These are phyloP conservation scores for Entomobrya multifasciata DNA, from an alignment of 2,888 invertebrate species.

Conservation along the genomic window DNA sequence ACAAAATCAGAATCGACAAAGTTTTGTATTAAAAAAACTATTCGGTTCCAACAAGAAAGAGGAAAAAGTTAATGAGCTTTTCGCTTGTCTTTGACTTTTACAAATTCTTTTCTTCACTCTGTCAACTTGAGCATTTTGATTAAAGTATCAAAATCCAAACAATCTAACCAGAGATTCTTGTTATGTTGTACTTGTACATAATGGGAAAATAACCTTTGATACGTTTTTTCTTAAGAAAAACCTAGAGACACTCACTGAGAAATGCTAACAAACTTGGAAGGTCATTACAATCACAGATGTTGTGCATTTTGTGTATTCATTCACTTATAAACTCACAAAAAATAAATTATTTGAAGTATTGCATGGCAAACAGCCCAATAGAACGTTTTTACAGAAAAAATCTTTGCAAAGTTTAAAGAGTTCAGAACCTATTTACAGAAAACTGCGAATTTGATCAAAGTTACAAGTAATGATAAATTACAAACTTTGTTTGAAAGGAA, in stretches of 20 bases:
- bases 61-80: slow-evolving; percentile 51
- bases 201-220: neutral
- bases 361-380: slow-evolving; percentile 53
- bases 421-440: neutral
- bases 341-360: too few species aligned
- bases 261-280: slow-evolving; percentile 53
- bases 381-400: slow-evolving; percentile 21
- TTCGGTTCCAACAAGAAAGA: too few species aligned
- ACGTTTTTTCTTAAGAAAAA: neutral
- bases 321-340: too few species aligned
- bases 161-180: neutral
- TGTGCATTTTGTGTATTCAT: neutral
- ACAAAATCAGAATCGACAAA: slow-evolving; percentile 4
- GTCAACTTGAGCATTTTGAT: slow-evolving; percentile 54
- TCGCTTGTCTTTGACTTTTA: slow-evolving; percentile 49
- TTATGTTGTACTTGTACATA: too few species aligned
- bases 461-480: slow-evolving; percentile 12
- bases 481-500: neutral
- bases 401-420: neutral
- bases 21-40: slow-evolving; percentile 1
- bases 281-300: slow-evolving; percentile 18
- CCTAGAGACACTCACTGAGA: neutral
- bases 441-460: neutral
- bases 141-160: slow-evolving; percentile 56
- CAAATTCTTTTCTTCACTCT: slow-evolving; percentile 44